Percentiles rank a stretch among this genome's conserved stretches.
These are phyloP conservation scores for Lonchura striata DNA, from an alignment of 2,113 vertebrate genomes.

Conservation along the genomic window DNA sequence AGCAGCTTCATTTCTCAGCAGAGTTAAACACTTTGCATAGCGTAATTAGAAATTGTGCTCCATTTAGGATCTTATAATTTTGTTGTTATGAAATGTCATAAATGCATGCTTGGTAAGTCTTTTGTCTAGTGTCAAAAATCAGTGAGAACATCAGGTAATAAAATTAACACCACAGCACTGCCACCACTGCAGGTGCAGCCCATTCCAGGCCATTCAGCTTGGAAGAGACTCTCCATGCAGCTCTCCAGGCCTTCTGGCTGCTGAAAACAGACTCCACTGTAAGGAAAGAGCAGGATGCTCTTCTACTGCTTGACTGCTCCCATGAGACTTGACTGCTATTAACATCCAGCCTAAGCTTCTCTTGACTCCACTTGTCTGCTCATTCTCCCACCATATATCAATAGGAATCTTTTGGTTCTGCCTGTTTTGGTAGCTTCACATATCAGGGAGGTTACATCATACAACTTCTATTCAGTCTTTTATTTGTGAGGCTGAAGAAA, in stretches of 20 bases:
- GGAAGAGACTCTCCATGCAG: not conserved
- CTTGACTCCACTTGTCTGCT: not conserved
- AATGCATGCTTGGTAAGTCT: not conserved
- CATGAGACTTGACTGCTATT: not conserved
- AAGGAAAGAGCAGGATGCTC: not conserved
- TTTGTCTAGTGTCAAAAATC: not conserved
- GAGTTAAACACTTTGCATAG: not conserved
- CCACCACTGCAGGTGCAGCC: accelerated
- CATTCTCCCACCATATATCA: not conserved
- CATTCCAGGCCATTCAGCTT: accelerated
- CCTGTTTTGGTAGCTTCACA: not conserved
- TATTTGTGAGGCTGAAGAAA: not conserved
- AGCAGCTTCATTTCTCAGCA: not conserved
- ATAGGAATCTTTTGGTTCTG: not conserved
- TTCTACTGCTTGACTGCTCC: not conserved
- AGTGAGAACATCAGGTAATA: not conserved
- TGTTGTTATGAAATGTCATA: not conserved
- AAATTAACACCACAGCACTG: not conserved
- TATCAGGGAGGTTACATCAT: too few species aligned
- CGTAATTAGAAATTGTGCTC: not conserved
- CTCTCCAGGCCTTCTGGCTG: not conserved
- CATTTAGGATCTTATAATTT: not conserved
- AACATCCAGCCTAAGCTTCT: not conserved
- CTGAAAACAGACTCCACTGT: not conserved
- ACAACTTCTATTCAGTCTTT: not conserved